A percentile compares a stretch with the other conserved stretches of the same genome.
phyloP scores from a whole-genome alignment of 2,888 invertebrate species.

The Dione vanillae region DNA sequence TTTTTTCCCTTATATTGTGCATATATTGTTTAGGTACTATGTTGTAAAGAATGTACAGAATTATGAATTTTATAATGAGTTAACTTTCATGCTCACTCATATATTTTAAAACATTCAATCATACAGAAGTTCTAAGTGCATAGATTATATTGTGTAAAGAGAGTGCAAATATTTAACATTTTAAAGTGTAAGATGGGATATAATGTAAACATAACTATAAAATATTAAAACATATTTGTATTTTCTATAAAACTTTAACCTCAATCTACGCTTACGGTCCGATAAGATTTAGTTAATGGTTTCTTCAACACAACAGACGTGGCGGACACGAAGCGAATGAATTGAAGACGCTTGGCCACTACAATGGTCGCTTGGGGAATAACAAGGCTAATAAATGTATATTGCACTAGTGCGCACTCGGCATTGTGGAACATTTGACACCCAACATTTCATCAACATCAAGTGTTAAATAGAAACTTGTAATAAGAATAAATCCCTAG shows the following conservation, averaged over 20 bases:
- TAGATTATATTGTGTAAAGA: no score
- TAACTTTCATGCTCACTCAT: no score
- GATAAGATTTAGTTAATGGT: slow-evolving; percentile 37
- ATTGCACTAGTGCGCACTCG: slow-evolving; percentile 36
- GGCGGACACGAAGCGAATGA: slow-evolving; percentile 35
- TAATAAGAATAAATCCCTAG: slow-evolving; percentile 23
- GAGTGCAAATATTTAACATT: no score
- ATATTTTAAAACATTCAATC: no score
- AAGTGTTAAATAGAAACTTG: not conserved
- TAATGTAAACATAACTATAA: no score
- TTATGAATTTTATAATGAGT: no score
- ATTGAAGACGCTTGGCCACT: slow-evolving; percentile 42
- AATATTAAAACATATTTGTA: not conserved
- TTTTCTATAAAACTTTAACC: slow-evolving; percentile 10
- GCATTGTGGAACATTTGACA: slow-evolving; percentile 41
- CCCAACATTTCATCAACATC: slow-evolving; percentile 31
- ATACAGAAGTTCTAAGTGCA: no score
- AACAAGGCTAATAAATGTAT: slow-evolving; percentile 46
- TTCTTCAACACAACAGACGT: slow-evolving; percentile 36
- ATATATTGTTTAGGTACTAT: no score
- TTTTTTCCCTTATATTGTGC: no score
- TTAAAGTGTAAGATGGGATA: no score
- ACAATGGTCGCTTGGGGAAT: slow-evolving; percentile 45
- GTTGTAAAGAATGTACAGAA: no score
- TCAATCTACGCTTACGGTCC: slow-evolving; percentile 3